Evolutionary conservation across 2,888 invertebrate species (phyloP), one percentile per base, ranked within the genome.

Genomic region (Trachelus iudaicus): DNA sequence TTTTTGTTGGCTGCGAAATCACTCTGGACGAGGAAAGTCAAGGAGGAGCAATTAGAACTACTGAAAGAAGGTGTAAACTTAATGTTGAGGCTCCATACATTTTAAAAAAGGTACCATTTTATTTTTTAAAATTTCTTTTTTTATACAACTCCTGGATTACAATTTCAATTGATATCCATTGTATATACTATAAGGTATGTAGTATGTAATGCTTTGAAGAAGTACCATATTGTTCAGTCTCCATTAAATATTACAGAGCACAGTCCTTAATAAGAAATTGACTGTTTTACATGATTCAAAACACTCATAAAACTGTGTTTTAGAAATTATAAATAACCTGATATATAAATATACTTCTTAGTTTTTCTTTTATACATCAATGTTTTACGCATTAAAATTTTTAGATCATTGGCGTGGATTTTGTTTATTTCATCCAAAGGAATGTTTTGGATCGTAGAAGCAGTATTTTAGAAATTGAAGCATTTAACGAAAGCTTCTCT

Each of bases 51-150:
- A 93, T 95, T 84, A 94, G 96, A 86, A 94, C 95, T 82, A 96
- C 98, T 37, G 96, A 96, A 83, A 93, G 98, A 78, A 94, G 96
- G 76, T 98, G 98, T 91, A 96, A 96, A 92, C 93, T 98, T 77
- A 96, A 97, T 88, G 97, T 98, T 1, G 98, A 98, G 82, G 98
- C 98, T 23, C 98, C 98, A 0, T 98, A 98, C 91, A 92, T 98
- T 76, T 94, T 98, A 79, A 98, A 98, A 92, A 98, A 98, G 94
- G 97, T 97, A 89, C 73, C 15, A 69, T 13, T 34, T 71, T 4
- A 69, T 73, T 69, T 35, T 75, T 15, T 31, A 34, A 1, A 35
- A 11, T 71, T 13, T 75, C 11, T 33, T 33, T 77, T 75, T 6
- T 68, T 71, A 23, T 56, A 56, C 9, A 56, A 23, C 56, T 56